Percentiles rank a stretch among this genome's conserved stretches.
Evolutionary conservation across 2,888 invertebrate species (phyloP).

Genomic region (Oscheius sp.): DNA sequence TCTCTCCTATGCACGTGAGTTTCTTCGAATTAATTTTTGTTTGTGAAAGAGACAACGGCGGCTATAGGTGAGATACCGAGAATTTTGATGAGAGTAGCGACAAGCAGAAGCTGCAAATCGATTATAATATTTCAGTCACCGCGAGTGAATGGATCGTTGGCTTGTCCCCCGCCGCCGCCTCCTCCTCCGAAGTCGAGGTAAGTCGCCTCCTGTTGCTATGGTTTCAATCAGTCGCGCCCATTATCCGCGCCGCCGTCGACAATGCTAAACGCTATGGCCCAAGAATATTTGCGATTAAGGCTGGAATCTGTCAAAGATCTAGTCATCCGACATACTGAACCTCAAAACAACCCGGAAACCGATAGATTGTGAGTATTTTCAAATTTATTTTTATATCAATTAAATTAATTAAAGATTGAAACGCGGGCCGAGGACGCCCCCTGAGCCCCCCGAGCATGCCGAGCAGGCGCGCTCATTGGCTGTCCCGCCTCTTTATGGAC

Average conservation of each 20-base stretch:
- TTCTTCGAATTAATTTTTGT: neutral
- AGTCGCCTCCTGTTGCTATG: neutral
- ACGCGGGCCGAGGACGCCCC: conserved; percentile 36
- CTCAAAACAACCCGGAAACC: too few species aligned
- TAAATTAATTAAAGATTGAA: neutral
- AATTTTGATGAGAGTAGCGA: neutral
- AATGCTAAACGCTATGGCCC: neutral
- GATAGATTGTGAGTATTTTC: too few species aligned
- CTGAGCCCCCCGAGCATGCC: conserved; percentile 8
- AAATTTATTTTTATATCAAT: too few species aligned
- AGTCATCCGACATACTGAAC: too few species aligned
- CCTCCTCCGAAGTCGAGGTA: conserved; percentile 37
- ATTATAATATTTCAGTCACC: conserved; percentile 31
- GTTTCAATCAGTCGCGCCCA: conserved; percentile 7
- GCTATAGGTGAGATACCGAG: neutral
- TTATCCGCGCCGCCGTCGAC: conserved; percentile 26
- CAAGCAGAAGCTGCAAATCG: neutral
- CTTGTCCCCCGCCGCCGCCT: conserved; percentile 30
- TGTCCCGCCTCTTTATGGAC: neutral
- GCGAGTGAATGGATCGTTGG: neutral
- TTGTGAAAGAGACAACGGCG: neutral
- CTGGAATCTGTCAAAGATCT: neutral
- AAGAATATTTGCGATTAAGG: neutral
- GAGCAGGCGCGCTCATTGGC: neutral
- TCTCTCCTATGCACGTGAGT: conserved; percentile 26